Evolutionary conservation across 2,113 vertebrate genomes (phyloP).

Genomic region (Scolopax mira): DNA sequence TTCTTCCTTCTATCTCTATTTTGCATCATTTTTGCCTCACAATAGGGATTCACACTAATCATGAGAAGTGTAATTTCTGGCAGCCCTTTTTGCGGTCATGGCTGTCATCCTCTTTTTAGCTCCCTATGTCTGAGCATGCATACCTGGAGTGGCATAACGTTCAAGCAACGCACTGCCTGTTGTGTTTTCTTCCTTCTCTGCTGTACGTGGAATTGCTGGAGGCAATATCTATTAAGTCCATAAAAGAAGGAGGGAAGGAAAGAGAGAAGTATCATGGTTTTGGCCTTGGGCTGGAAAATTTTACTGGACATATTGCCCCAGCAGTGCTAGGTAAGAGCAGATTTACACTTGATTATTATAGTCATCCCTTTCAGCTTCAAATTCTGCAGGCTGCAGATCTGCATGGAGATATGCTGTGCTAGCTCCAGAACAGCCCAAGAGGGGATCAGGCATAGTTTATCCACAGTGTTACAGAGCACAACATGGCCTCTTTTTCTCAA

Average conservation of each 20-base stretch:
- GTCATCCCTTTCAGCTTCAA: not conserved
- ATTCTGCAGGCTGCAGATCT: not conserved
- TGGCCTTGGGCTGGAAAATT: not conserved
- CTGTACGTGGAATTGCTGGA: not conserved
- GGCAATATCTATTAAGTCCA: not conserved
- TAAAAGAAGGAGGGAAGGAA: not conserved
- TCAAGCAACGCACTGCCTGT: not conserved
- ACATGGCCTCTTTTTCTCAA: not conserved
- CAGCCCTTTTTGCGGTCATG: slow-evolving; percentile 5
- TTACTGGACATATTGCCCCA: not conserved
- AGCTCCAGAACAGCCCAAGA: not conserved
- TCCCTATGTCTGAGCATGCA: not conserved
- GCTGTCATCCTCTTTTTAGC: slow-evolving; percentile 25
- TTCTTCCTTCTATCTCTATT: not conserved
- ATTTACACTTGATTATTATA: not conserved
- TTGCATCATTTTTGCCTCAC: slow-evolving; percentile 19
- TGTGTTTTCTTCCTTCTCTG: slow-evolving; percentile 10
- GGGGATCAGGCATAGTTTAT: not conserved
- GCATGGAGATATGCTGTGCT: not conserved
- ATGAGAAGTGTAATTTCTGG: slow-evolving; percentile 8
- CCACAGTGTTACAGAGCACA: not conserved
- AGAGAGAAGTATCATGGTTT: not conserved
- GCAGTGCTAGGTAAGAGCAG: not conserved
- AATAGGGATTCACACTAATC: slow-evolving; percentile 31
- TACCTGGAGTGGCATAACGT: not conserved